Conservation (phyloP, 2,797 vertebrate genomes). For the Ciconia nigra region DNA sequence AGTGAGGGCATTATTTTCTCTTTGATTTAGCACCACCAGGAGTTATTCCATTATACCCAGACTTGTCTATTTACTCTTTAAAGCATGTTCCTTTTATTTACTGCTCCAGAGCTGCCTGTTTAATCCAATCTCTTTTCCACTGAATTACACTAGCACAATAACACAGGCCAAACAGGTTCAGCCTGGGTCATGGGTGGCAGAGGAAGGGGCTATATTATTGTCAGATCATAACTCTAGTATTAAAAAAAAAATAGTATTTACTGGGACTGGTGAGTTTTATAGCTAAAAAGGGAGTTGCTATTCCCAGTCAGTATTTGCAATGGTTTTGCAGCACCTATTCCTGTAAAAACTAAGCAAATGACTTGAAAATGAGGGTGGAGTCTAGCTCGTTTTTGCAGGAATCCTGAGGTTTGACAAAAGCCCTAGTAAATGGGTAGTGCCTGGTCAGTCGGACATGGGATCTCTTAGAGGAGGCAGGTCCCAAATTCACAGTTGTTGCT, state of each 20-base stretch:
- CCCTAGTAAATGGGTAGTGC: not conserved
- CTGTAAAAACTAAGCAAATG: not conserved
- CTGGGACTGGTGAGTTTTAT: not conserved
- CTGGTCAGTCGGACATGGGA: not conserved
- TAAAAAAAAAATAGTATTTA: not conserved
- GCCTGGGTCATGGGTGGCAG: not conserved
- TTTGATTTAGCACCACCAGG: conserved; percentile 7
- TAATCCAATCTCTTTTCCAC: conserved; percentile 65
- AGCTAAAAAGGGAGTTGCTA: not conserved
- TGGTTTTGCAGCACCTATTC: not conserved
- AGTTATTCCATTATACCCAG: conserved; percentile 46
- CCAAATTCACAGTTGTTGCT: not conserved
- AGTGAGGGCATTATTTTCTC: not conserved
- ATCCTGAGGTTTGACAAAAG: not conserved
- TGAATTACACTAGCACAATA: conserved; percentile 60
- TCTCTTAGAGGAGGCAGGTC: not conserved
- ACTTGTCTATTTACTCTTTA: conserved; percentile 63
- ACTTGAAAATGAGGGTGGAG: not conserved
- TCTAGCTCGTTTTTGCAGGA: rapidly evolving
- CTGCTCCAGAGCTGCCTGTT: conserved; percentile 20
- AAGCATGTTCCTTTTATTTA: conserved; percentile 54
- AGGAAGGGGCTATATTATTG: not conserved
- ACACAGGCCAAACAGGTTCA: conserved; percentile 46
- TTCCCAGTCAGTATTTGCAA: not conserved
- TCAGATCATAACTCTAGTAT: not conserved